Evolutionary conservation across 2,888 invertebrate species (phyloP).

Genomic region (Callyntrura guangdongensis): DNA sequence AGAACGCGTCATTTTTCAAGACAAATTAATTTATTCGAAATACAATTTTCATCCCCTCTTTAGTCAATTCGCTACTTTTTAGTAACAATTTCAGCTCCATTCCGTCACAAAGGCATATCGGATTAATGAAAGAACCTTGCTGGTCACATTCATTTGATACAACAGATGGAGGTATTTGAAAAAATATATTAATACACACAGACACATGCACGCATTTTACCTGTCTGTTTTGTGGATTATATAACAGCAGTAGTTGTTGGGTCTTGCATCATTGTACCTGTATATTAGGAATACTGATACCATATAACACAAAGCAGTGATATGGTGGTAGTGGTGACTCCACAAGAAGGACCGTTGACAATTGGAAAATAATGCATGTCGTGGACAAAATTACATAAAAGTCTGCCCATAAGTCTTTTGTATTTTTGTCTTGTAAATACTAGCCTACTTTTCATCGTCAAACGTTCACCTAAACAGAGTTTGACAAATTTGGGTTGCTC

Average conservation of each 20-base stretch:
- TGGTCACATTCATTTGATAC: not conserved
- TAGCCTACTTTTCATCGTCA: slow-evolving; percentile 47
- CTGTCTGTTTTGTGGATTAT: not conserved
- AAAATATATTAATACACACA: not conserved
- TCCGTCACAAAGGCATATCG: slow-evolving; percentile 30
- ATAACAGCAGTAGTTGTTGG: not conserved
- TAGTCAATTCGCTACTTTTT: not conserved
- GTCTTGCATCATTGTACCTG: no score
- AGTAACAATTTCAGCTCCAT: not conserved
- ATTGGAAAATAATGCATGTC: slow-evolving; percentile 59
- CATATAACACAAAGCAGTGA: not conserved
- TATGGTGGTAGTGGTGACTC: slow-evolving; percentile 15
- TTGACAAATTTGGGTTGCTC: slow-evolving; percentile 55
- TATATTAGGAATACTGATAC: not conserved
- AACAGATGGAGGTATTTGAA: not conserved
- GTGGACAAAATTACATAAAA: slow-evolving; percentile 63
- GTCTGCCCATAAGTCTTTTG: slow-evolving; percentile 1
- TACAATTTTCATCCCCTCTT: not conserved
- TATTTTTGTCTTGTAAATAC: not conserved
- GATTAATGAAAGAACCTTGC: slow-evolving; percentile 22
- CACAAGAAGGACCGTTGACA: slow-evolving; percentile 50
- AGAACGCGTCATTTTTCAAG: slow-evolving; percentile 9
- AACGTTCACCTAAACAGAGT: slow-evolving; percentile 41
- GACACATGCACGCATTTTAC: not conserved
- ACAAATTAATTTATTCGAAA: slow-evolving; percentile 45